phyloP scores from a whole-genome alignment of 2,797 vertebrate genomes.

The Manis javanica region DNA sequence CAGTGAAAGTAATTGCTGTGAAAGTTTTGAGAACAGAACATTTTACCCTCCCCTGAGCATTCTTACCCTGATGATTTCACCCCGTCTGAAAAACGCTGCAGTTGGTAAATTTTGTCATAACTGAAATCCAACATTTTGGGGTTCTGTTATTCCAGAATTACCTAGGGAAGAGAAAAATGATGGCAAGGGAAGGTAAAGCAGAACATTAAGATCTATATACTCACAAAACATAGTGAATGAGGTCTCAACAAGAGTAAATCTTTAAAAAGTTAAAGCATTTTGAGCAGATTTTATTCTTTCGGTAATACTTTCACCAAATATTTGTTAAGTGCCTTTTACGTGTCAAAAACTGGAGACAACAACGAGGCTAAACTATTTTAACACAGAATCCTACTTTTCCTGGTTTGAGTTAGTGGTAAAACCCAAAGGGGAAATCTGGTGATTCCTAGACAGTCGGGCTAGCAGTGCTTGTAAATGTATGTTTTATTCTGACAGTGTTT shows the following conservation, averaged over 20 bases:
- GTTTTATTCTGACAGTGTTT: neutral
- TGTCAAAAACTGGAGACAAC: neutral
- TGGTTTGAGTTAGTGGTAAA: neutral
- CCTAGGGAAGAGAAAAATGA: neutral
- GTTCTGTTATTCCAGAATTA: neutral
- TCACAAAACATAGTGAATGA: neutral
- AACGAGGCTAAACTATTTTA: neutral
- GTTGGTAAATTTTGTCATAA: neutral
- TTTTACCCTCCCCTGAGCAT: neutral
- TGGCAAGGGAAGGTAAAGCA: neutral
- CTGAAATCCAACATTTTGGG: neutral
- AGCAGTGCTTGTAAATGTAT: neutral
- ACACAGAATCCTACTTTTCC: neutral
- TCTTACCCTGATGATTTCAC: neutral
- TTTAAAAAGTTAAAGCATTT: neutral
- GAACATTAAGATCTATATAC: neutral
- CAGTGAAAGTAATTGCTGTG: neutral
- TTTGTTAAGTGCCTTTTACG: neutral
- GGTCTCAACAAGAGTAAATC: neutral
- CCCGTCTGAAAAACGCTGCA: neutral
- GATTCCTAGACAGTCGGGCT: neutral
- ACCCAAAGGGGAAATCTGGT: neutral
- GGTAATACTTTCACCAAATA: neutral
- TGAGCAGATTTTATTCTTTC: neutral
- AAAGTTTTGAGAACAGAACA: neutral